Conservation (phyloP, 64 coral and sea anemone genomes). For the Porites australiensis region DNA sequence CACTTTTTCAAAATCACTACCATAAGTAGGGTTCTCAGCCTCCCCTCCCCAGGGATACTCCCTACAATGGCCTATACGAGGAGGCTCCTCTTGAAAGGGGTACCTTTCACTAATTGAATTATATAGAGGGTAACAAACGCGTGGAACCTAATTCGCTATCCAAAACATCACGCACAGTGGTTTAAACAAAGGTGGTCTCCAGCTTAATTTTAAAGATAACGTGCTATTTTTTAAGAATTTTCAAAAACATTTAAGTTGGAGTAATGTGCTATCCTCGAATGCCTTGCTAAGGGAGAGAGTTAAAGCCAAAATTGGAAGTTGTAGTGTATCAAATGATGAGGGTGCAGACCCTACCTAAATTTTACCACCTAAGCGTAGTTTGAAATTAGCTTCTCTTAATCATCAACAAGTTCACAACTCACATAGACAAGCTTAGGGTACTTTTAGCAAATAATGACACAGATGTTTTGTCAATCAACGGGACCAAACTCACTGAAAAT, state of each 20-base stretch:
- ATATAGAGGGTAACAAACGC: not conserved
- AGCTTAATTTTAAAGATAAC: slow-evolving; percentile 41
- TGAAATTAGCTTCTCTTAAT: slow-evolving; percentile 45
- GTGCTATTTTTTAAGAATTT: slow-evolving; percentile 31
- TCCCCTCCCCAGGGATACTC: no score
- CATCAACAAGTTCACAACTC: slow-evolving; percentile 16
- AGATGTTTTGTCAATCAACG: slow-evolving; percentile 74
- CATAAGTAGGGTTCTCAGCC: no score
- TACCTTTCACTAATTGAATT: no score
- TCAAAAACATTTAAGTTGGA: not conserved
- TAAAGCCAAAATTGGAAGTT: not conserved
- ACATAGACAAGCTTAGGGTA: slow-evolving; percentile 15
- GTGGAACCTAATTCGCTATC: not conserved
- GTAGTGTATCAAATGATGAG: not conserved
- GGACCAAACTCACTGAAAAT: slow-evolving; percentile 71
- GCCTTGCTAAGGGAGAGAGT: not conserved
- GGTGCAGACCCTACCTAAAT: not conserved
- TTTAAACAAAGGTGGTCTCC: slow-evolving; percentile 26
- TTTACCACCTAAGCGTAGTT: slow-evolving; percentile 16
- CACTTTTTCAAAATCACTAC: no score
- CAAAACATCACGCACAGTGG: slow-evolving; percentile 11
- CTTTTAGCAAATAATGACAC: slow-evolving; percentile 53
- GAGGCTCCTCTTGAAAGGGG: no score
- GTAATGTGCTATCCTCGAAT: not conserved
- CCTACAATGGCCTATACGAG: no score